These are phyloP conservation scores for Phoeniculus purpureus DNA, from an alignment of 2,797 vertebrate genomes.

Conservation along the genomic window DNA sequence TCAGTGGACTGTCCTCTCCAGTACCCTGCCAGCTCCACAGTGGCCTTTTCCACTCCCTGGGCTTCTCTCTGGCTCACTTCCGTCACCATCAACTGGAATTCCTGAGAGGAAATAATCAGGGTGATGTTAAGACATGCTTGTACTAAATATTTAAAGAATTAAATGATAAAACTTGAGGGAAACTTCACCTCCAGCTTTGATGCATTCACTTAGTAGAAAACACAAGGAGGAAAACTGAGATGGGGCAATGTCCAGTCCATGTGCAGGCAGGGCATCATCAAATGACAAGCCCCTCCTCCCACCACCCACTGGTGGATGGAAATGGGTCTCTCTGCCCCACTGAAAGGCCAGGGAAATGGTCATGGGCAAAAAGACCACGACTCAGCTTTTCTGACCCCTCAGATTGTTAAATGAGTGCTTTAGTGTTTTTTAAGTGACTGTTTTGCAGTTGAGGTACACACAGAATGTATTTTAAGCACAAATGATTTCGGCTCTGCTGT, in stretches of 20 bases:
- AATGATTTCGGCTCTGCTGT: conserved; percentile 23
- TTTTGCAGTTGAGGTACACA: neutral
- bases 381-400: neutral
- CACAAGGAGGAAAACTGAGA: neutral
- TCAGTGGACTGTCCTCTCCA: neutral
- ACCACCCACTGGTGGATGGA: neutral
- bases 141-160: neutral
- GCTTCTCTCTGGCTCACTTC: neutral
- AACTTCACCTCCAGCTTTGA: neutral
- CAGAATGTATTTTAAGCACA: conserved; percentile 10
- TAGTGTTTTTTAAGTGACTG: neutral
- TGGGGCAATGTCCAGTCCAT: neutral
- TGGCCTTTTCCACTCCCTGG: neutral
- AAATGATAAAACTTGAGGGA: neutral
- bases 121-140: neutral
- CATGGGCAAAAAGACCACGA: neutral
- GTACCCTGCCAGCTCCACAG: neutral
- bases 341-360: neutral
- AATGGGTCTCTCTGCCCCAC: neutral
- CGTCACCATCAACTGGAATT: neutral
- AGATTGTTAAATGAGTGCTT: neutral
- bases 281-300: neutral
- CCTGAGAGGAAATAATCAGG: neutral
- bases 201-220: neutral
- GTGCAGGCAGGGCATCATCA: neutral